Conservation (phyloP, 2,888 invertebrate genomes). For the Ormia ochracea region DNA sequence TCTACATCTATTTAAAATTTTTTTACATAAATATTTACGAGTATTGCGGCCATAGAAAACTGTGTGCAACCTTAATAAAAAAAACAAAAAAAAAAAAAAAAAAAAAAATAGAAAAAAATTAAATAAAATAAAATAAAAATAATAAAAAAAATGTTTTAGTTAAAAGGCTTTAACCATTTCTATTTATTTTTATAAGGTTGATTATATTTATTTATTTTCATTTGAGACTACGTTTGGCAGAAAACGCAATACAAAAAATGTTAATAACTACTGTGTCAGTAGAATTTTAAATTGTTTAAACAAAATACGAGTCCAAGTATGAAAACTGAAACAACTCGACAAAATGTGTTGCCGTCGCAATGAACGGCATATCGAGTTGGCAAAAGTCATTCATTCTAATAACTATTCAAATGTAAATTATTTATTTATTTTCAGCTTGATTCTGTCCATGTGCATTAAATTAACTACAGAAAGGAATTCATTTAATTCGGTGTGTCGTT, state of each 20-base stretch:
- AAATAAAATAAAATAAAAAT: not conserved
- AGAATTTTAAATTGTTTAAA: conserved; percentile 46
- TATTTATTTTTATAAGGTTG: not conserved
- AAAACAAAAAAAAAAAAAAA: not conserved
- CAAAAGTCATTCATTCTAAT: conserved; percentile 22
- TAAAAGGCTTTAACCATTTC: conserved; percentile 22
- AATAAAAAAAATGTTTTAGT: not conserved
- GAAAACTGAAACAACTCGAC: not conserved
- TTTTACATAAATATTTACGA: not conserved
- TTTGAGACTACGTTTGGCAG: conserved; percentile 1
- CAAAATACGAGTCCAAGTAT: conserved; percentile 7
- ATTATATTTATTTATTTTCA: not conserved
- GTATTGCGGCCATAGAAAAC: not conserved
- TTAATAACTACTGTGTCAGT: conserved; percentile 49
- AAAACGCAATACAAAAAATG: too few species aligned
- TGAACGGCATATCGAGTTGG: conserved; percentile 27
- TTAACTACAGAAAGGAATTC: conserved; percentile 40
- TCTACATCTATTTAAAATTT: not conserved
- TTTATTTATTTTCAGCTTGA: conserved; percentile 29
- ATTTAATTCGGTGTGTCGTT: not conserved
- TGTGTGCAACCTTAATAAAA: not conserved
- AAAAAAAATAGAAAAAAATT: not conserved
- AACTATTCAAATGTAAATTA: conserved; percentile 49
- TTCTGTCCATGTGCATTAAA: conserved; percentile 36
- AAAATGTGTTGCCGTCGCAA: conserved; percentile 2